These are phyloP conservation scores for Noctua janthe DNA, from an alignment of 2,888 invertebrate species.

Conservation along the genomic window DNA sequence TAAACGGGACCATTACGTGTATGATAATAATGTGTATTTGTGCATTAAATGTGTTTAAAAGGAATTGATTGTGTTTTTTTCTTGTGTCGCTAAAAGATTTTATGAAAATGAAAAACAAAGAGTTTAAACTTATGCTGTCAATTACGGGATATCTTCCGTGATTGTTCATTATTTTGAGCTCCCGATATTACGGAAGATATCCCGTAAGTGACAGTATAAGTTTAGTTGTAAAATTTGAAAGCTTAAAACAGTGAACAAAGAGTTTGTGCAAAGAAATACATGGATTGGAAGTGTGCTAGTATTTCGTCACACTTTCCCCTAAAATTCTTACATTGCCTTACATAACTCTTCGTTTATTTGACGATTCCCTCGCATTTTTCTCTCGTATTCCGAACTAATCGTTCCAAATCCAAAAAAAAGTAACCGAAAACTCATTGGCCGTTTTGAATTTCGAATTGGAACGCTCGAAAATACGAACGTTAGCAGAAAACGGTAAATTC, in stretches of 20 bases:
- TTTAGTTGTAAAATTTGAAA: too few species aligned
- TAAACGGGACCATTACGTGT: constrained; percentile 76
- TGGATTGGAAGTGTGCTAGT: background rate
- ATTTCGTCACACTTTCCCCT: background rate
- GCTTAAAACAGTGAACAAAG: too few species aligned
- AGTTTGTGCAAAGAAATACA: background rate
- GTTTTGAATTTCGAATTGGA: constrained; percentile 67
- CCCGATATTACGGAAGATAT: too few species aligned
- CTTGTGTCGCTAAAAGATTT: constrained; percentile 10
- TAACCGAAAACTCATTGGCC: constrained; percentile 58
- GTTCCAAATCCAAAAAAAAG: constrained; percentile 56
- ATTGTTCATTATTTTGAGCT: too few species aligned
- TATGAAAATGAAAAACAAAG: background rate
- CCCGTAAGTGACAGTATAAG: too few species aligned
- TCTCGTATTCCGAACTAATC: constrained; percentile 55
- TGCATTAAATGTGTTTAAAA: constrained; percentile 29
- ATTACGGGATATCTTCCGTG: too few species aligned
- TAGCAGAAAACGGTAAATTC: constrained; percentile 70
- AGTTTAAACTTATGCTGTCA: background rate
- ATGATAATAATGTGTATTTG: constrained; percentile 69
- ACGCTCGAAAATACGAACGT: constrained; percentile 67
- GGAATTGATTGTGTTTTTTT: constrained; percentile 20
- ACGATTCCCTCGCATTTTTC: constrained; percentile 14
- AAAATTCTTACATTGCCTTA: constrained; percentile 1
- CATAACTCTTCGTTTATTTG: constrained; percentile 16